These are phyloP conservation scores for Reinhardtius hippoglossoides DNA, from an alignment of 2,113 vertebrate species.

Conservation along the genomic window DNA sequence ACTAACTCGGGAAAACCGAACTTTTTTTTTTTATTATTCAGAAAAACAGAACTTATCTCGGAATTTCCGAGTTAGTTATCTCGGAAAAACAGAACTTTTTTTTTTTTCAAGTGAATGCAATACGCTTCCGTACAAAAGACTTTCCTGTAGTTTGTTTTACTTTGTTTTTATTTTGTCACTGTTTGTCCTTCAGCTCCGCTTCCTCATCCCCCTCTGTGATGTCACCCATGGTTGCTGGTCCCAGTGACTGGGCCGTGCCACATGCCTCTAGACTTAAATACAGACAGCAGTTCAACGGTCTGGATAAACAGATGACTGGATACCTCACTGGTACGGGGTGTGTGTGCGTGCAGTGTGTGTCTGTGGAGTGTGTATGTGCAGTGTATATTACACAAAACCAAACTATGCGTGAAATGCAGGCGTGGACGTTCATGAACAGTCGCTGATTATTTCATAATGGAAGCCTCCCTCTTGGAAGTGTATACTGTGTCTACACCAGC, in stretches of 20 bases:
- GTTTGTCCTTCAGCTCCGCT: conserved; percentile 83
- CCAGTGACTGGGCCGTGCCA: conserved; percentile 94
- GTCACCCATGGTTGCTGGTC: conserved; percentile 84
- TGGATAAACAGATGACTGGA: conserved; percentile 95
- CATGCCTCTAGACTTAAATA: conserved; percentile 94
- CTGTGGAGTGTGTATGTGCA: conserved; percentile 60
- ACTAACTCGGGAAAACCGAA: no score
- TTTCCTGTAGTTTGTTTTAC: not conserved
- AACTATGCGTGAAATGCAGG: conserved; percentile 48
- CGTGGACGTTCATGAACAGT: conserved; percentile 22
- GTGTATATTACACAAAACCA: conserved; percentile 27
- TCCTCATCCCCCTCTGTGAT: conserved; percentile 89
- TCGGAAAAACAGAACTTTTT: no score
- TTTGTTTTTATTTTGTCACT: not conserved
- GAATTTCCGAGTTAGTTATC: no score
- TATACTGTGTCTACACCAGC: not conserved
- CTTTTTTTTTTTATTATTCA: no score
- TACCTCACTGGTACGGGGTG: conserved; percentile 89
- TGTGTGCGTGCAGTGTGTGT: not conserved
- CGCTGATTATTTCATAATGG: conserved; percentile 28
- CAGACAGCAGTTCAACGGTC: conserved; percentile 94
- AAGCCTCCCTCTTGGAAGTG: conserved; percentile 27
- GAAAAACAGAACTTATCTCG: no score
- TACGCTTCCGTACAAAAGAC: no score
- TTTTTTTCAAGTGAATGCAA: no score